A percentile compares a stretch with the other conserved stretches of the same genome.
These are phyloP conservation scores for Apostichopus leukothele DNA, from an alignment of 53 echinoderm and acorn worm genomes.

Conservation along the genomic window DNA sequence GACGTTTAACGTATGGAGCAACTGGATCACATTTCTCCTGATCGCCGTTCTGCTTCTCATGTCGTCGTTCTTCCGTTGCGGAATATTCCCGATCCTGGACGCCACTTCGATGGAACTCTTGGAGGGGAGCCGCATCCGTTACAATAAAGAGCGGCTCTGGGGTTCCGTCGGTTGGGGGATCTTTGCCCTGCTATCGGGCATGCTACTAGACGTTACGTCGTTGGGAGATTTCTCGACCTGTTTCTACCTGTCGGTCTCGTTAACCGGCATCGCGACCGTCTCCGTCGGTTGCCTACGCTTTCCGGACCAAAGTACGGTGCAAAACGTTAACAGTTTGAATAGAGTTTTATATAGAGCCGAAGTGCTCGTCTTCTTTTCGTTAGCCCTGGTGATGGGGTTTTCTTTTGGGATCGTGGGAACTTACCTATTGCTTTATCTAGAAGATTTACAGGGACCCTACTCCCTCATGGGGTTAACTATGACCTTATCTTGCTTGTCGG, in stretches of 20 bases:
- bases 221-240: conserved; percentile 62
- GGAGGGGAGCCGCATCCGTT: conserved; percentile 65
- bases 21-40: conserved; percentile 63
- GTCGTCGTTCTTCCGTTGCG: conserved; percentile 74
- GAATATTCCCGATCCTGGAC: conserved; percentile 82
- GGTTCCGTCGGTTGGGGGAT: conserved; percentile 74
- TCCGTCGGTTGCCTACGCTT: conserved; percentile 54
- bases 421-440: conserved; percentile 57
- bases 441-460: conserved; percentile 56
- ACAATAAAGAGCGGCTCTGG: conserved; percentile 72
- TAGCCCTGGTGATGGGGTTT: conserved; percentile 61
- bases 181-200: conserved; percentile 65
- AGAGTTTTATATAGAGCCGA: conserved; percentile 58
- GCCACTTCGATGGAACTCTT: conserved; percentile 74
- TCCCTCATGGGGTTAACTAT: conserved; percentile 62
- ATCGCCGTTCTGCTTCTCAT: conserved; percentile 64
- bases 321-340: conserved; percentile 47
- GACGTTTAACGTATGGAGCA: background rate
- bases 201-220: conserved; percentile 62
- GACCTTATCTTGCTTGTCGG: conserved; percentile 59
- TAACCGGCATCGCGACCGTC: conserved; percentile 51
- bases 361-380: conserved; percentile 60
- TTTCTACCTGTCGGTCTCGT: conserved; percentile 54
- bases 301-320: conserved; percentile 51
- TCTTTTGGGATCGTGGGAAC: conserved; percentile 63